These are phyloP conservation scores for Hycleus cichorii DNA, from an alignment of 1,140 invertebrate genomes.

Conservation along the genomic window DNA sequence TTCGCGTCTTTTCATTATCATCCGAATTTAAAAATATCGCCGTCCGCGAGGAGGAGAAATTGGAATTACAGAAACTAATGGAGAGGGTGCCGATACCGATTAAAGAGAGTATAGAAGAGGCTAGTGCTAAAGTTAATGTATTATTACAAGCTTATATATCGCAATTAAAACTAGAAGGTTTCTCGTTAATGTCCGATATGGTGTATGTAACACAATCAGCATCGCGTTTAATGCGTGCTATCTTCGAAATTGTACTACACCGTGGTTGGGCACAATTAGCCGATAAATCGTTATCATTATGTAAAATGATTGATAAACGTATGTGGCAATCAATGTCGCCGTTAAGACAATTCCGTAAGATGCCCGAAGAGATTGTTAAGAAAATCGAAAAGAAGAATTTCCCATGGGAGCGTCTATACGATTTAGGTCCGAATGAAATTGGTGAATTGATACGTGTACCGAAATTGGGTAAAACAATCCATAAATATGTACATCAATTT, in stretches of 20 bases:
- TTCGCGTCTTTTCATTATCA: conserved; percentile 98
- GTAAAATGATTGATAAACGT: conserved; percentile 97
- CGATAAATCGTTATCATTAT: conserved; percentile 90
- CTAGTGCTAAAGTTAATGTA: conserved; percentile 95
- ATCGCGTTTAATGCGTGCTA: conserved; percentile 87
- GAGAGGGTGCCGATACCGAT: conserved; percentile 98
- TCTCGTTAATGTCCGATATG: conserved; percentile 99
- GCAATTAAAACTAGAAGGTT: conserved; percentile 95
- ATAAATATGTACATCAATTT: conserved; percentile 97
- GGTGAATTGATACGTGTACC: conserved; percentile 94
- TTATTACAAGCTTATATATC: conserved; percentile 97
- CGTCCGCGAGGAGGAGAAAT: conserved; percentile 96
- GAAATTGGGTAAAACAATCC: conserved; percentile 94
- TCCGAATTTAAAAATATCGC: conserved; percentile 88
- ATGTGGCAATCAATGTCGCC: conserved; percentile 99
- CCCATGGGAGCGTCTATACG: conserved; percentile 90
- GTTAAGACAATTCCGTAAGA: conserved; percentile 93
- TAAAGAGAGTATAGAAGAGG: conserved; percentile 97
- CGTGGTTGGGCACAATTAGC: conserved; percentile 96
- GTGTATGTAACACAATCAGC: conserved; percentile 99
- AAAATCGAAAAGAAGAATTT: conserved; percentile 99
- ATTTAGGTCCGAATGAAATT: conserved; percentile 94
- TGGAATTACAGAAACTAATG: conserved; percentile 95
- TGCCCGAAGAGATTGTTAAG: conserved; percentile 95
- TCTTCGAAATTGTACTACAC: conserved; percentile 89